Conservation (phyloP, 2,113 vertebrate genomes). For the Capricornis sumatraensis region DNA sequence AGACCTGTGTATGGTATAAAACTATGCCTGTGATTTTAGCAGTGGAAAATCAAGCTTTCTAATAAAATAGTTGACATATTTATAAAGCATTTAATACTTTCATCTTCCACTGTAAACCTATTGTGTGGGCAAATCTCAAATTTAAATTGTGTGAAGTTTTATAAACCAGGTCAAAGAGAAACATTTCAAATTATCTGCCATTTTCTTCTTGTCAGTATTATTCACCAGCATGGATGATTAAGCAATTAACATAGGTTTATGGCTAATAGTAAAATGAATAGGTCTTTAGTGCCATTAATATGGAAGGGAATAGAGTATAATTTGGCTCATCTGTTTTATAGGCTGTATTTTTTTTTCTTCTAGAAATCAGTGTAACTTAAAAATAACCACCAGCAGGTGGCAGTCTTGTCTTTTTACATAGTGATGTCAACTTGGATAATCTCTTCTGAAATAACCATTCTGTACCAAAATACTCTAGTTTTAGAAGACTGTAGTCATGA, state of each 20-base stretch:
- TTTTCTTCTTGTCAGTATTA: not conserved
- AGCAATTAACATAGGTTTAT: not conserved
- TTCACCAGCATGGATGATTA: not conserved
- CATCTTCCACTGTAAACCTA: not conserved
- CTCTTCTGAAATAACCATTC: not conserved
- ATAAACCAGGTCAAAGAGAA: not conserved
- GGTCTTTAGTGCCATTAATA: not conserved
- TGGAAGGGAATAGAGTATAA: not conserved
- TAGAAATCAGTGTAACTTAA: not conserved
- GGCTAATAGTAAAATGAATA: not conserved
- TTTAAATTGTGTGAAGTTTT: not conserved
- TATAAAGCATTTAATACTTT: not conserved
- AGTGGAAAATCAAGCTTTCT: not conserved
- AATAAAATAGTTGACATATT: not conserved
- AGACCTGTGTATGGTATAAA: not conserved
- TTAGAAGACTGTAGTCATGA: not conserved
- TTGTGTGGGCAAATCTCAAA: not conserved
- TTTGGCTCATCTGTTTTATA: not conserved
- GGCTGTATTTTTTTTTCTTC: not conserved
- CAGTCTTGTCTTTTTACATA: not conserved
- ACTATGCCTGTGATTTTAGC: not conserved
- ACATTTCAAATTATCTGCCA: not conserved
- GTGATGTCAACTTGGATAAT: not conserved
- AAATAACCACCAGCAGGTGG: slow-evolving; percentile 43
- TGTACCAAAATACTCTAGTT: not conserved